phyloP scores from a whole-genome alignment of 37 sponge, comb jelly and placozoan genomes.

The Spongilla lacustris region DNA sequence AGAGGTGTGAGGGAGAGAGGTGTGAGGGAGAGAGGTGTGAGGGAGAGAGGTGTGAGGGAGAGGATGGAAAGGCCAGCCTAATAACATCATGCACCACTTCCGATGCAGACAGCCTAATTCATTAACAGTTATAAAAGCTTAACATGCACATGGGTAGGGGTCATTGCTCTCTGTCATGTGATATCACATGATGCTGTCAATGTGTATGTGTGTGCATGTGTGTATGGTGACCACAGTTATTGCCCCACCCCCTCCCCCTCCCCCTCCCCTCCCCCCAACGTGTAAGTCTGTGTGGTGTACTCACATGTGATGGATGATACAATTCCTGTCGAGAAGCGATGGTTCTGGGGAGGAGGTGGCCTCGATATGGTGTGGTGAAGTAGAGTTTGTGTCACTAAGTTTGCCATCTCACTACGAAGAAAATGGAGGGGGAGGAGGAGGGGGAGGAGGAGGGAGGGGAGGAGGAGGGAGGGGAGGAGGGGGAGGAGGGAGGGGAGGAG shows the following conservation, averaged over 20 bases:
- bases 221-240: too few species aligned
- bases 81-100: too few species aligned
- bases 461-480: constrained; percentile 56
- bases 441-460: constrained; percentile 22
- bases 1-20: constrained; percentile 28
- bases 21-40: neutral
- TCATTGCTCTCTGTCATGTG: too few species aligned
- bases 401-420: neutral
- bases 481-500: constrained; percentile 50
- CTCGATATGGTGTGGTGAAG: constrained; percentile 54
- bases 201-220: too few species aligned
- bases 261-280: too few species aligned
- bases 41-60: neutral
- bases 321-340: constrained; percentile 52
- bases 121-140: too few species aligned
- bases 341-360: constrained; percentile 67
- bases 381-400: constrained; percentile 10
- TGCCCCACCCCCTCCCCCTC: too few species aligned
- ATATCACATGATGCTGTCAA: too few species aligned
- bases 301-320: constrained; percentile 44
- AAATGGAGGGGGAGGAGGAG: neutral
- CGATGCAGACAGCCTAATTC: too few species aligned
- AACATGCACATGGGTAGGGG: too few species aligned
- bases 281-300: too few species aligned
- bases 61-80: neutral